Base-by-base conservation (phyloP, 2,797 vertebrate genomes). In the Manis javanica region DNA sequence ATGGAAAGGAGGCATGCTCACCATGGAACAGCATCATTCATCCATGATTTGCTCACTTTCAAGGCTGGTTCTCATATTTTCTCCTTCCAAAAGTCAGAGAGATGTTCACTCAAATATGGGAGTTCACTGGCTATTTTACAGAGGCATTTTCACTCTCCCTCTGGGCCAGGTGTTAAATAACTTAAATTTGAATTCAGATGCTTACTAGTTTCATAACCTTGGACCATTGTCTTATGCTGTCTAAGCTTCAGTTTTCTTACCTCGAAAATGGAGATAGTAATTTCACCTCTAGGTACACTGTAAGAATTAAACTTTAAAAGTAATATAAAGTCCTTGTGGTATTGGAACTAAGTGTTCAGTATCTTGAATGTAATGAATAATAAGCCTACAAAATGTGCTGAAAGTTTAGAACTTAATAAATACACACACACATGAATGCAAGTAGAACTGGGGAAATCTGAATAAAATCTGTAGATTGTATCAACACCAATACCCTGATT, bases 81-180 rank as follows among this genome's bases (percentile, higher is more conserved):
- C 12, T 69, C 14, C 77, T 87, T 94, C 49, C 24, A 85, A 94
- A 63, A 94, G 18, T 94, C 69, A 61, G 34, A 85, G 13, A 88
- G 59, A 42, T 9, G 10, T 49, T 51, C 37, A 53, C 11, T 46
- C 21, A 68, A 37, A 34, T 49, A 42, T 0, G 1, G 19, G 31
- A 59, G 2, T 61, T 51, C 9, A 66, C 3, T 34, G 64, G 18
- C 42, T 81, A 0, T 64, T 24, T 74, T 53, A 19, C 13, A 51
- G 37, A 5, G 18, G 7, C 4, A 71, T 23, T 24, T 74, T 16
- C 2, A 7, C 16, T 51, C 42, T 78, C 29, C 29, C 34, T 1
- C 57, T 34, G 34, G 59, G 8, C 37, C 42, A 77, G 51, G 16
- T 61, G 0, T 87, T 71, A 71, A 55, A 71, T 24, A 53, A 61